phyloP scores from a whole-genome alignment of 1,140 invertebrate species.

The Brachionus asplanchnoidis region DNA sequence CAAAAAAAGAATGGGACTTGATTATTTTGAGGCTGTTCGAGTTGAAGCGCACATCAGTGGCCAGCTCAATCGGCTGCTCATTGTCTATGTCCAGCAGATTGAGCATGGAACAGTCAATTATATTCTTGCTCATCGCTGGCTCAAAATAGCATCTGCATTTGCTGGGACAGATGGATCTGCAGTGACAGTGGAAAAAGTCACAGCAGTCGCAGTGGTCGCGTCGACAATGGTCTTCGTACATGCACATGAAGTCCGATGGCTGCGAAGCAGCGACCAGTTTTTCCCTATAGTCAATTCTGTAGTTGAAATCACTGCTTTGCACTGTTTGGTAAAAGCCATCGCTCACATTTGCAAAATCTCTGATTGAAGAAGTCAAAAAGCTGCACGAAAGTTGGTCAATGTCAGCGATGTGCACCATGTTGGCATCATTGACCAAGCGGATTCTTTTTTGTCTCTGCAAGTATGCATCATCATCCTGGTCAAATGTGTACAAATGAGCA shows the following conservation, averaged over 20 bases:
- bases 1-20: constrained; percentile 24
- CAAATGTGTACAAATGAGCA: constrained; percentile 10
- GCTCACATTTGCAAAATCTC: not conserved
- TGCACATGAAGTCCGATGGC: not conserved
- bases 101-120: not conserved
- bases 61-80: not conserved
- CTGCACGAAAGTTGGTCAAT: not conserved
- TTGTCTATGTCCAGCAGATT: not conserved
- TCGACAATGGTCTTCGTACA: constrained; percentile 12
- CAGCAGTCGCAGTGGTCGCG: constrained; percentile 23
- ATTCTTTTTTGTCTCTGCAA: constrained; percentile 21
- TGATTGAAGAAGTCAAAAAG: not conserved
- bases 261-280: not conserved
- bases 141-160: constrained; percentile 30
- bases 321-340: not conserved
- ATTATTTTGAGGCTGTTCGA: constrained; percentile 2
- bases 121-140: not conserved
- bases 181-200: constrained; percentile 34
- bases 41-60: constrained; percentile 30
- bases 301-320: not conserved
- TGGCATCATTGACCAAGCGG: not conserved
- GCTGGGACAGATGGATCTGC: constrained; percentile 25
- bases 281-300: not conserved
- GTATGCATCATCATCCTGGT: not conserved
- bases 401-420: not conserved